A percentile compares a stretch with the other conserved stretches of the same genome.
These are phyloP conservation scores for Hecatera dysodea DNA, from an alignment of 2,888 invertebrate genomes.

Conservation along the genomic window DNA sequence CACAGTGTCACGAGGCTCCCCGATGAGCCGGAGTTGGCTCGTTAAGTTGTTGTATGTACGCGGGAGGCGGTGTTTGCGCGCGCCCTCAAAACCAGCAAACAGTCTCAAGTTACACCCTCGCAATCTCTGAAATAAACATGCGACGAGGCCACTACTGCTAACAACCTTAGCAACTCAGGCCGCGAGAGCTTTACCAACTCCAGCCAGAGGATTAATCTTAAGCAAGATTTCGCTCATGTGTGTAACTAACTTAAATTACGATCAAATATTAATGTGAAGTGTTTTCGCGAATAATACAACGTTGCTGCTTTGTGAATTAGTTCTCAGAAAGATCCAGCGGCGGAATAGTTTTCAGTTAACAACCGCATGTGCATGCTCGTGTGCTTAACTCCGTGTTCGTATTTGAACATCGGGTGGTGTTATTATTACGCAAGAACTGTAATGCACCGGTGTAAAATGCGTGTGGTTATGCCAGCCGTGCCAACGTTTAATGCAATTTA, in stretches of 20 bases:
- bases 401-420: constrained; percentile 38
- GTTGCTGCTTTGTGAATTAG: constrained; percentile 56
- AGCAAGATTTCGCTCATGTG: constrained; percentile 75
- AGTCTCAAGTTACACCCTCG: constrained; percentile 86
- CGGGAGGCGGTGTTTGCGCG: constrained; percentile 78
- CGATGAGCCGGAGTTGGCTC: constrained; percentile 82
- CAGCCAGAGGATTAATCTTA: constrained; percentile 80
- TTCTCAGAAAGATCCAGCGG: constrained; percentile 45
- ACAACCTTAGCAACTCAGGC: constrained; percentile 82
- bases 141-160: constrained; percentile 83
- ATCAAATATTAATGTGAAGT: constrained; percentile 78
- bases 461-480: constrained; percentile 6
- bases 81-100: constrained; percentile 85
- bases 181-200: constrained; percentile 80
- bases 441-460: constrained; percentile 5
- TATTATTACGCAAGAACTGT: constrained; percentile 31
- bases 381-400: constrained; percentile 33
- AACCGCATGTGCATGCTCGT: constrained; percentile 50
- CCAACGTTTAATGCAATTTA: constrained; percentile 7
- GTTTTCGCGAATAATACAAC: constrained; percentile 55
- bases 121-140: constrained; percentile 87
- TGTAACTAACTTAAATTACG: constrained; percentile 80
- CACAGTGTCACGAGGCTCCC: constrained; percentile 76
- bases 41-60: constrained; percentile 80
- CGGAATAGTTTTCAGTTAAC: constrained; percentile 54